phyloP scores from a whole-genome alignment of 2,797 vertebrate species.

The Arnoldichthys spilopterus region DNA sequence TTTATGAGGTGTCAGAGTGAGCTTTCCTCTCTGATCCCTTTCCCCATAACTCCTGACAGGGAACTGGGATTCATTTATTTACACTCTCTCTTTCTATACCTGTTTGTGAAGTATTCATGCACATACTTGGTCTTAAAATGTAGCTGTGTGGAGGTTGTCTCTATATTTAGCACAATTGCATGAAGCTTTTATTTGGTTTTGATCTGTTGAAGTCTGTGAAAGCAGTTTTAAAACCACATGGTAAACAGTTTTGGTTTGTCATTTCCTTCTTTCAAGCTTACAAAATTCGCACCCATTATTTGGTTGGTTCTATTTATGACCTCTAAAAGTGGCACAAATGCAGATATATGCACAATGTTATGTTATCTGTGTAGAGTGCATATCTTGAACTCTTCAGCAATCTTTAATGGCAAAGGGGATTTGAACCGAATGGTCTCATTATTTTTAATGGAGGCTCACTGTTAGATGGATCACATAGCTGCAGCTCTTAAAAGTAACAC shows the following conservation, averaged over 20 bases:
- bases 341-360: constrained; percentile 18
- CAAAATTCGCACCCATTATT: not conserved
- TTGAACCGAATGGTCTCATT: constrained; percentile 42
- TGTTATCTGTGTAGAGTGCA: constrained; percentile 12
- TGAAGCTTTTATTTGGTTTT: not conserved
- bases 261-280: constrained; percentile 12
- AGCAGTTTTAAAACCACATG: constrained; percentile 5
- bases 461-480: constrained; percentile 23
- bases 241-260: not conserved
- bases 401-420: constrained; percentile 33
- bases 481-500: constrained; percentile 16
- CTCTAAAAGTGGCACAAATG: constrained; percentile 35
- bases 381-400: constrained; percentile 16
- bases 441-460: constrained; percentile 51
- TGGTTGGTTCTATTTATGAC: constrained; percentile 10
- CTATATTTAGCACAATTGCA: constrained; percentile 13
- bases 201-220: constrained; percentile 10
- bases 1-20: constrained; percentile 71
- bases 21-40: constrained; percentile 63
- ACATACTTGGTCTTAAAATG: constrained; percentile 1
- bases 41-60: constrained; percentile 67
- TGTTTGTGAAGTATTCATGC: not conserved
- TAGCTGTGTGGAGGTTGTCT: not conserved
- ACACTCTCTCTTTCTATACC: not conserved
- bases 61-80: constrained; percentile 14